Conservation (phyloP, 2,797 vertebrate genomes). For the Siniperca obscura region DNA sequence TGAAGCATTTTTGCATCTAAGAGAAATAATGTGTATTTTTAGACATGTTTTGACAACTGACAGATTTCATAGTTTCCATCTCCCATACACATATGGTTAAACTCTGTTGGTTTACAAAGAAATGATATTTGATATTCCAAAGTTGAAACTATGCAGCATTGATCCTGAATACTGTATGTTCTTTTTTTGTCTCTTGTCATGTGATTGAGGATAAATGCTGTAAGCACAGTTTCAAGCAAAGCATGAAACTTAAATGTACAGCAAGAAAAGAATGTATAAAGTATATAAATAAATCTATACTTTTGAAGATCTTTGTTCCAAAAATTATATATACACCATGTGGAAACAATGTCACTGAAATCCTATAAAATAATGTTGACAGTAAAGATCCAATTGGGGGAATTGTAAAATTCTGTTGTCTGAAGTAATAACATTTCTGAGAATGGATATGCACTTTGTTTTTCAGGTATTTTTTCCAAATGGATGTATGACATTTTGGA, state of each 20-base stretch:
- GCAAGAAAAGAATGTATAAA: conserved; percentile 76
- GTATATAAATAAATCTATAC: conserved; percentile 59
- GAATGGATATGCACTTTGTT: conserved; percentile 20
- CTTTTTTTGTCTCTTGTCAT: conserved; percentile 54
- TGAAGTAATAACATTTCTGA: conserved; percentile 35
- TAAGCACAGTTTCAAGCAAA: conserved; percentile 72
- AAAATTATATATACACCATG: conserved; percentile 37
- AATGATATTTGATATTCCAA: conserved; percentile 65
- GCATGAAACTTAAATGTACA: conserved; percentile 77
- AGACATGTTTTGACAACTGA: conserved; percentile 38
- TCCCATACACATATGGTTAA: conserved; percentile 25
- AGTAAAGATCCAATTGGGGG: background rate
- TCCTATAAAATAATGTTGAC: background rate
- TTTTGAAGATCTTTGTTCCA: conserved; percentile 73
- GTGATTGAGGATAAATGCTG: conserved; percentile 78
- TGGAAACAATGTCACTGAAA: conserved; percentile 37
- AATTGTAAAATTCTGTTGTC: background rate
- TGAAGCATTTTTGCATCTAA: conserved; percentile 25
- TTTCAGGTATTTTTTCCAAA: conserved; percentile 17
- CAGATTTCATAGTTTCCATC: conserved; percentile 50
- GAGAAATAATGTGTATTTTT: conserved; percentile 56
- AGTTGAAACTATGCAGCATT: conserved; percentile 81
- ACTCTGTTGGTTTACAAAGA: conserved; percentile 65
- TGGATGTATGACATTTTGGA: conserved; percentile 63
- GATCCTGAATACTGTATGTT: conserved; percentile 72